These are phyloP conservation scores for Pocillopora grandis DNA, from an alignment of 92 coral and sea anemone genomes.

Conservation along the genomic window DNA sequence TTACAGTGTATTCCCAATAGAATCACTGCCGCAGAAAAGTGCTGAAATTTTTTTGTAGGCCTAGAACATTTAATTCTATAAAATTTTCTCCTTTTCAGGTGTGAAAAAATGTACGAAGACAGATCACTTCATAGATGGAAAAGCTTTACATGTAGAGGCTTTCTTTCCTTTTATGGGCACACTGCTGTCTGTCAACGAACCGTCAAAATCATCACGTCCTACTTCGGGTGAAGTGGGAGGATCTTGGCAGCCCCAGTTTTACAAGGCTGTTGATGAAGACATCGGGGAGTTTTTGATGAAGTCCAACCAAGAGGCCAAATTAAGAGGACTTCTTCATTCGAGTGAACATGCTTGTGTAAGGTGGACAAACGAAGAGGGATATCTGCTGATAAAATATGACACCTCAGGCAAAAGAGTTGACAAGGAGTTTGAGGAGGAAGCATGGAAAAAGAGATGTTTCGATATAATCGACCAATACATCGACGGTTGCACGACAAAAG, in stretches of 20 bases:
- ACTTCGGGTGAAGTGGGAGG: not conserved
- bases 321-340: not conserved
- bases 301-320: conserved; percentile 29
- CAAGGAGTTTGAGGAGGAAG: conserved; percentile 23
- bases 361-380: conserved; percentile 15
- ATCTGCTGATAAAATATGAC: conserved; percentile 10
- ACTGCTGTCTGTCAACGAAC: conserved; percentile 5
- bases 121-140: conserved; percentile 11
- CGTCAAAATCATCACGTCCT: not conserved
- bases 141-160: conserved; percentile 24
- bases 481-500: conserved; percentile 1
- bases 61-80: too few species aligned
- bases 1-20: too few species aligned
- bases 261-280: conserved; percentile 21
- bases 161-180: conserved; percentile 41
- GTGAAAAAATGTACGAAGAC: conserved; percentile 1
- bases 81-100: not conserved
- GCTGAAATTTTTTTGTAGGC: too few species aligned
- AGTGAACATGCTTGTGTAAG: conserved; percentile 1
- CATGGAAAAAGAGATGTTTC: conserved; percentile 11
- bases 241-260: not conserved
- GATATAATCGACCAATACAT: conserved; percentile 8
- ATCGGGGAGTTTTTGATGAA: conserved; percentile 24
- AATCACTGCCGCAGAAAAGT: too few species aligned
- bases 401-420: not conserved